phyloP scores from a whole-genome alignment of 2,113 vertebrate genomes.

The Phyllopteryx taeniolatus region DNA sequence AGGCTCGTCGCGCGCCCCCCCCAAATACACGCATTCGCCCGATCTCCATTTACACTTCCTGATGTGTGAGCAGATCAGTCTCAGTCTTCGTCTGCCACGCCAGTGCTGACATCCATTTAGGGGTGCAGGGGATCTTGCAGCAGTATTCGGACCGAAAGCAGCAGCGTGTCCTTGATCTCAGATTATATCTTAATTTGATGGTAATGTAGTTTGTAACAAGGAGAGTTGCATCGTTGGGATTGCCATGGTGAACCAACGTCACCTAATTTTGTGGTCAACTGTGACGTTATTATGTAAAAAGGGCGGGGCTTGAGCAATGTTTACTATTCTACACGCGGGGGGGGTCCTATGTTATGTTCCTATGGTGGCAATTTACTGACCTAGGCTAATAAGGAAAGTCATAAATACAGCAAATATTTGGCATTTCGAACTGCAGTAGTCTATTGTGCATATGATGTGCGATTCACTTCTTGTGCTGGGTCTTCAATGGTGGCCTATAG shows the following conservation, averaged over 20 bases:
- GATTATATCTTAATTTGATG: neutral
- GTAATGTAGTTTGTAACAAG: neutral
- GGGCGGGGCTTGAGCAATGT: too few relatives aligned
- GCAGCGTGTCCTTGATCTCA: neutral
- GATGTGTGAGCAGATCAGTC: conserved; percentile 38
- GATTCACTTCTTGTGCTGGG: too few relatives aligned
- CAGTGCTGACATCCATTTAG: conserved; percentile 3
- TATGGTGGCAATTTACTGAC: too few relatives aligned
- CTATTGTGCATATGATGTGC: too few relatives aligned
- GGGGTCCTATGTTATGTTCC: too few relatives aligned
- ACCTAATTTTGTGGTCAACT: neutral
- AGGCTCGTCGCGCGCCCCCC: conserved; percentile 10
- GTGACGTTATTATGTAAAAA: neutral
- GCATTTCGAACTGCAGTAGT: too few relatives aligned
- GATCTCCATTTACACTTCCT: conserved; percentile 33
- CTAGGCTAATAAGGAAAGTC: too few relatives aligned
- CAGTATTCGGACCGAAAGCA: neutral
- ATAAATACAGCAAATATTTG: too few relatives aligned
- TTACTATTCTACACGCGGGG: too few relatives aligned
- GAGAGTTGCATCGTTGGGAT: neutral
- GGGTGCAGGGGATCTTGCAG: neutral
- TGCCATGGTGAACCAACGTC: neutral
- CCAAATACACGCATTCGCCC: conserved; percentile 13
- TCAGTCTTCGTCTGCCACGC: conserved; percentile 23
- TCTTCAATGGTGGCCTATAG: too few relatives aligned